phyloP scores from a whole-genome alignment of 2,113 vertebrate genomes.

The Lampris incognitus region DNA sequence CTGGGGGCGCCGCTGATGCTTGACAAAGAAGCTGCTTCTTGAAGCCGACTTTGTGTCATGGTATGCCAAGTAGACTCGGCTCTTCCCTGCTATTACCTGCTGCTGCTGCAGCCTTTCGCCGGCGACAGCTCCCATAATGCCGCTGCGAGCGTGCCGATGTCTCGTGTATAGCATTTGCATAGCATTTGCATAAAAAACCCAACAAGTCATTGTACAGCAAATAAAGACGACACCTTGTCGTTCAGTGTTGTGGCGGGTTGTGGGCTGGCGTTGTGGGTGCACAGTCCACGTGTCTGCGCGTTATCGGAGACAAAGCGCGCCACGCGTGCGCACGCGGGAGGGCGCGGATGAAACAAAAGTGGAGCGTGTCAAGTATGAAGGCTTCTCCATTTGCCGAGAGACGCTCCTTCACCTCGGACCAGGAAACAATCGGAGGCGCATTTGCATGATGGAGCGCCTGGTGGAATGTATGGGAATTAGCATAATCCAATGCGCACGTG shows the following conservation, averaged over 20 bases:
- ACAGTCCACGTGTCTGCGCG: neutral
- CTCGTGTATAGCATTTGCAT: slow-evolving; percentile 37
- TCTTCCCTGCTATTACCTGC: slow-evolving; percentile 4
- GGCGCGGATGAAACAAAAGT: slow-evolving; percentile 17
- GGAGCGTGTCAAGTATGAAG: neutral
- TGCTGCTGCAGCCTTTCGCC: slow-evolving; percentile 8
- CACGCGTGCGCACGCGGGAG: neutral
- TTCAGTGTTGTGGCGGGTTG: slow-evolving; percentile 9
- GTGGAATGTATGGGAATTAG: slow-evolving; percentile 56
- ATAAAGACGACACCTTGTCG: slow-evolving; percentile 1
- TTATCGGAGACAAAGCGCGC: neutral
- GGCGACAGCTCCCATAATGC: slow-evolving; percentile 9
- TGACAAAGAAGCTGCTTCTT: slow-evolving; percentile 20
- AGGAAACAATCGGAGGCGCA: slow-evolving; percentile 41
- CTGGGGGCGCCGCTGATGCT: neutral
- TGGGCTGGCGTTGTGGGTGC: neutral
- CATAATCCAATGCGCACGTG: slow-evolving; percentile 41
- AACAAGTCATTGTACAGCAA: slow-evolving; percentile 7
- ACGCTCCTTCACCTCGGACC: slow-evolving; percentile 45
- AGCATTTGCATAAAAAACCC: slow-evolving; percentile 50
- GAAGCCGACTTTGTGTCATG: slow-evolving; percentile 1
- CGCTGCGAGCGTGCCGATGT: slow-evolving; percentile 21
- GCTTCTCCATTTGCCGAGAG: slow-evolving; percentile 40
- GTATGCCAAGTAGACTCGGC: neutral
- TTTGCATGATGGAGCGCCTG: slow-evolving; percentile 57